phyloP scores from a whole-genome alignment of 2,797 vertebrate species.

The Gymnocypris eckloni region DNA sequence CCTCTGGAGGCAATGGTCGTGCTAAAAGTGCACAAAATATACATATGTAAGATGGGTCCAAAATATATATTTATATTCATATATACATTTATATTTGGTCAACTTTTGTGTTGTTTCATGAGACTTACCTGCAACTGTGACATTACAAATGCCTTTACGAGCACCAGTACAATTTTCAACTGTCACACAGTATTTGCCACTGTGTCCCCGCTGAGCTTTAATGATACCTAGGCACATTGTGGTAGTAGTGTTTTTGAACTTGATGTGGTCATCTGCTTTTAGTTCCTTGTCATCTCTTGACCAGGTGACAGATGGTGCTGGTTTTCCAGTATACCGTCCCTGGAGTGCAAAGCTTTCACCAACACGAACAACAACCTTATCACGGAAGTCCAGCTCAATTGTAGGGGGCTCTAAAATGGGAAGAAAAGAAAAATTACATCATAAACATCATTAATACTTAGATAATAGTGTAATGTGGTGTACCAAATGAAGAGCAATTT shows the following conservation, averaged over 20 bases:
- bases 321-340: slow-evolving; percentile 94
- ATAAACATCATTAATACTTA: slow-evolving; percentile 13
- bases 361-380: slow-evolving; percentile 90
- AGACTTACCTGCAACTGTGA: slow-evolving; percentile 89
- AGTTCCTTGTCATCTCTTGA: slow-evolving; percentile 87
- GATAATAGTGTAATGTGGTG: not conserved
- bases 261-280: slow-evolving; percentile 86
- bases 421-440: slow-evolving; percentile 21
- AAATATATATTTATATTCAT: not conserved
- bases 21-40: slow-evolving; percentile 73
- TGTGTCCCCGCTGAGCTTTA: slow-evolving; percentile 90
- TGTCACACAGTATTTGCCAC: slow-evolving; percentile 92
- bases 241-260: slow-evolving; percentile 88
- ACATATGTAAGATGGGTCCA: not conserved
- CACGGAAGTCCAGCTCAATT: slow-evolving; percentile 96
- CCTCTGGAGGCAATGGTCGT: slow-evolving; percentile 92
- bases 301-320: slow-evolving; percentile 91
- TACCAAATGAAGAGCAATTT: not conserved
- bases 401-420: slow-evolving; percentile 88
- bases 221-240: slow-evolving; percentile 89
- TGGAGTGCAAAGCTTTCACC: slow-evolving; percentile 92
- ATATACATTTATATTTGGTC: not conserved
- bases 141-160: slow-evolving; percentile 92
- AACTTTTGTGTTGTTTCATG: not conserved
- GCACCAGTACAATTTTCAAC: slow-evolving; percentile 95